phyloP scores from a whole-genome alignment of 2,797 vertebrate genomes.

The Leucoraja ocellata region DNA sequence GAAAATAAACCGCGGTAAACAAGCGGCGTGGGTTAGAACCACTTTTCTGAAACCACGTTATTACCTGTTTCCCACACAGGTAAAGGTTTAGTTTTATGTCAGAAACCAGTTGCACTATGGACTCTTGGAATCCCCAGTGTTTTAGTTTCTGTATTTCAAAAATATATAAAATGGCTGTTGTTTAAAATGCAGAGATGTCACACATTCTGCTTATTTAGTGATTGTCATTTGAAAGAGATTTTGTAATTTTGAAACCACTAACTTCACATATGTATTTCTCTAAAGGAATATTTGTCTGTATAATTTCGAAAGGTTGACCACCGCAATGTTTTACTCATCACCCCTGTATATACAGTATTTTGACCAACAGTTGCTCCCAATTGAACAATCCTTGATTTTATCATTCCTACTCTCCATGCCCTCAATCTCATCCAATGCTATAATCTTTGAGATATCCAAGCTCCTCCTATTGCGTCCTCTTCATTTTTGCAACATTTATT shows the following conservation, averaged over 20 bases:
- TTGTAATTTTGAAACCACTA: background rate
- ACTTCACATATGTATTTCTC: no score
- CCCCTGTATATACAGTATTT: no score
- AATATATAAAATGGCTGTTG: background rate
- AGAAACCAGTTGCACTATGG: background rate
- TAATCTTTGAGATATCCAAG: background rate
- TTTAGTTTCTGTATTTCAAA: background rate
- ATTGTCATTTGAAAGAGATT: background rate
- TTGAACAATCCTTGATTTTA: no score
- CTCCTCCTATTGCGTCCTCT: background rate
- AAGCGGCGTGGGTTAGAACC: no score
- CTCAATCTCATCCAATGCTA: background rate
- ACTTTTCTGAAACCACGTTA: no score
- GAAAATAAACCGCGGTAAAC: no score
- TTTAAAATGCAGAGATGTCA: background rate
- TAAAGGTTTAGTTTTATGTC: background rate
- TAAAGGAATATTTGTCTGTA: no score
- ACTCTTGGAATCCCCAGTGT: background rate
- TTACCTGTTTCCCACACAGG: no score
- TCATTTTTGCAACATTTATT: background rate
- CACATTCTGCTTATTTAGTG: background rate
- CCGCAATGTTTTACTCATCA: no score
- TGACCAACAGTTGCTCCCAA: no score
- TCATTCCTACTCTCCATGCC: no score
- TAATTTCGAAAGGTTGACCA: no score